phyloP scores from a whole-genome alignment of 2,113 vertebrate genomes.

The Dromaius novaehollandiae region DNA sequence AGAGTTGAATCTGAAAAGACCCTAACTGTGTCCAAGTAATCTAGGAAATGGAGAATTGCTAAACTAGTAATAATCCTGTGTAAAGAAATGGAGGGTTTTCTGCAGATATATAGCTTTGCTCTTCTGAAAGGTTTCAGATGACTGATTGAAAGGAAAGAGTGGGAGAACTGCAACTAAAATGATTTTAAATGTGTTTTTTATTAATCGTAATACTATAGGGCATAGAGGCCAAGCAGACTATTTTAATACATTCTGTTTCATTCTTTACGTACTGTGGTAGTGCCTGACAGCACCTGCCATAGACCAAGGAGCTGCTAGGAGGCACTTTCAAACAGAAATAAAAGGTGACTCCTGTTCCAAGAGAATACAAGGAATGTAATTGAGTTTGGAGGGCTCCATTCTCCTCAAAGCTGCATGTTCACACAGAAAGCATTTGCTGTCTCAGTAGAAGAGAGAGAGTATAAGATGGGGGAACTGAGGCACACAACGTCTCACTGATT shows the following conservation, averaged over 20 bases:
- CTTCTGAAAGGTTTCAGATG: background rate
- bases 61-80: background rate
- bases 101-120: background rate
- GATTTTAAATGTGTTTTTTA: background rate
- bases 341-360: background rate
- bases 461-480: background rate
- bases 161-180: background rate
- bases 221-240: background rate
- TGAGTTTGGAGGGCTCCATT: background rate
- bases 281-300: background rate
- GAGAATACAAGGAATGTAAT: background rate
- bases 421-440: background rate
- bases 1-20: background rate
- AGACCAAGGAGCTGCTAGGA: background rate
- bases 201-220: background rate
- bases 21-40: background rate
- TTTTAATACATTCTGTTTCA: background rate
- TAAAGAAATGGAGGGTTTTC: background rate
- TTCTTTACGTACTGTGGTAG: background rate
- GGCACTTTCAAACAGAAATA: background rate
- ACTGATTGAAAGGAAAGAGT: background rate
- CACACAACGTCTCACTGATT: background rate
- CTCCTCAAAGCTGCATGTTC: rapidly evolving
- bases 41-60: background rate
- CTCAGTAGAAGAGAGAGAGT: background rate